Base-by-base conservation (phyloP, 2,888 invertebrate genomes). In the Chloroclystis v-ata region DNA sequence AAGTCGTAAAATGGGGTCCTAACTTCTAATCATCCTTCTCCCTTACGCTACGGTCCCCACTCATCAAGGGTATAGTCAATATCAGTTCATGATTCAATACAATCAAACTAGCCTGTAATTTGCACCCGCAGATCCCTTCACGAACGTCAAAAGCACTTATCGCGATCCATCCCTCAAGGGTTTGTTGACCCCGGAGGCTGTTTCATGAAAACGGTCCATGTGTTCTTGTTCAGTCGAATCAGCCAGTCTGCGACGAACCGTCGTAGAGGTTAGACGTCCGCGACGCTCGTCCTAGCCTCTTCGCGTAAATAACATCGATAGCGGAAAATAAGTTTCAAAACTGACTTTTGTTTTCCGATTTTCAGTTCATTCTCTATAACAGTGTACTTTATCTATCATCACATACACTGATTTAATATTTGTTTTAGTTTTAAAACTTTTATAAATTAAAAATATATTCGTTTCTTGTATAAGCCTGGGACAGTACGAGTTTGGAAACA, bases 291-390 rank as follows among this genome's bases (percentile, higher is more conserved):
- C 32, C 43, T 50, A 58, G 54, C 44, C 43, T 57, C 59, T 65
- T 49, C 75, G 75, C 84, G 84, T 82, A 78, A 80, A 81, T 68
- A 78, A 84, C 76, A 78, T 84, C 84, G 83, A 79, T 54, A 41
- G 52, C 49, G 56, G 60, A 59, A 63, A 62, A 35, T 54, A 52
- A 55, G 30, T 56, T 59, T 47, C 50, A 14, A 32, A 38, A 28
- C 16, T 42, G 3, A 7, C 20, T 20, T 20, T n/a, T n/a, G n/a
- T n/a, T n/a, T n/a, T n/a, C n/a, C n/a, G 20, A 20, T 4, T 20
- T 4, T 20, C 5, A 20, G 5, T n/a, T 20, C 20, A 4, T 20
- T 20, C 5, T 20, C 2, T 4, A 20, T 20, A 4, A 20, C 20
- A 20, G 20, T 20, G 20, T 2, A 20, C 3, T 20, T 5, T 20